phyloP scores from a whole-genome alignment of 2,797 vertebrate species.

The Buceros bicornis region DNA sequence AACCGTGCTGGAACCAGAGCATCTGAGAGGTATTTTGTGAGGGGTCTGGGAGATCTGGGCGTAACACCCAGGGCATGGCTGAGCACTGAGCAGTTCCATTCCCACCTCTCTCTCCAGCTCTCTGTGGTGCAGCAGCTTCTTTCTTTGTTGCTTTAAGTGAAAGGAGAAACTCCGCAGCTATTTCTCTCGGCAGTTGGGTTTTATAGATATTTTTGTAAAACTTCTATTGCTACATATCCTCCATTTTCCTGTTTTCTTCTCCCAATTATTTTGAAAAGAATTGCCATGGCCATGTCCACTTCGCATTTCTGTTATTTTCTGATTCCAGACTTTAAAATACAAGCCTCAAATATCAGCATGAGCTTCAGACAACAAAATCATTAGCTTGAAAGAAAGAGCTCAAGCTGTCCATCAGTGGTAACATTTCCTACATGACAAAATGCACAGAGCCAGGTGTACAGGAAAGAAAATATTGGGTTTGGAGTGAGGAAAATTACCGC shows the following conservation, averaged over 20 bases:
- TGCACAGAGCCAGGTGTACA: neutral
- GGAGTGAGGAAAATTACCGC: neutral
- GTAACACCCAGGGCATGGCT: neutral
- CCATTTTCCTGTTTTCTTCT: neutral
- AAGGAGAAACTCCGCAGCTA: neutral
- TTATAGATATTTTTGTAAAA: neutral
- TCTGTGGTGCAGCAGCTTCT: neutral
- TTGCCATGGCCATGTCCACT: neutral
- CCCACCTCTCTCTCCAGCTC: neutral
- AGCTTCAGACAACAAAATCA: slow-evolving; percentile 41
- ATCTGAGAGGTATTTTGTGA: neutral
- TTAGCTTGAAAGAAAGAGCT: neutral
- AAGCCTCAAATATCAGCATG: slow-evolving; percentile 10
- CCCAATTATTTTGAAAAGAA: slow-evolving; percentile 41
- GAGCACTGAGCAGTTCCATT: neutral
- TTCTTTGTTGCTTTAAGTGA: neutral
- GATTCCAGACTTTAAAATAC: slow-evolving; percentile 18
- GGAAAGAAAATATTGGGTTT: neutral
- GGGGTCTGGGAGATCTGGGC: neutral
- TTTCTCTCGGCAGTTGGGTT: neutral
- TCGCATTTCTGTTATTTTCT: neutral
- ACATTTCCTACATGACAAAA: neutral
- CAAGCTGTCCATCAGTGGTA: slow-evolving; percentile 7
- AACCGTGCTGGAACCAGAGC: neutral
- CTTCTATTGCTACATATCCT: neutral